Conservation (phyloP, 1,140 invertebrate species). For the Trichonephila clavipes region DNA sequence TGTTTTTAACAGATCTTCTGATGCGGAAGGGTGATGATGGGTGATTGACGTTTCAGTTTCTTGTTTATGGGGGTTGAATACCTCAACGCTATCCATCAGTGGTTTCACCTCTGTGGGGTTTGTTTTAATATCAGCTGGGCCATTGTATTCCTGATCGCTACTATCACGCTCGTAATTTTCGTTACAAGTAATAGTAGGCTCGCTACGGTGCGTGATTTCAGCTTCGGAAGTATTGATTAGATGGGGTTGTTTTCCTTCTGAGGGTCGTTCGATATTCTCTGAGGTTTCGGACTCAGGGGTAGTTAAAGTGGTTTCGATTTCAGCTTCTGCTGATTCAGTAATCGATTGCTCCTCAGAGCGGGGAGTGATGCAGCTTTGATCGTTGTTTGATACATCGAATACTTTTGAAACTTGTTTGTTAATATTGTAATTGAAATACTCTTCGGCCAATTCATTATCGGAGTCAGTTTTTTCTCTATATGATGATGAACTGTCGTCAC, state of each 20-base stretch:
- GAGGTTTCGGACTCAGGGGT: background rate
- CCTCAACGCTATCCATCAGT: background rate
- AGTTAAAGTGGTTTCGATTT: background rate
- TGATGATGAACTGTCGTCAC: background rate
- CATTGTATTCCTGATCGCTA: background rate
- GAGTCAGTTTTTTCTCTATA: slow-evolving; percentile 14
- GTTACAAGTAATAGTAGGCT: background rate
- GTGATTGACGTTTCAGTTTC: slow-evolving; percentile 14
- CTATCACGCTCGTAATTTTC: background rate
- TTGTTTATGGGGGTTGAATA: background rate
- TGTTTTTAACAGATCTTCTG: slow-evolving; percentile 14
- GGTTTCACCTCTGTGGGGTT: background rate
- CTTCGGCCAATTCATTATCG: slow-evolving; percentile 10
- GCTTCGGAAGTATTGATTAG: background rate
- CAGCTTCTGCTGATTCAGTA: background rate
- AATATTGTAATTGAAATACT: slow-evolving; percentile 52
- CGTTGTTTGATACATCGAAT: background rate
- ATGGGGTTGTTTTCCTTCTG: background rate
- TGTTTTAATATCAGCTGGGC: background rate
- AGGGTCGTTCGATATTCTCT: background rate
- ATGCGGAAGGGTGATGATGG: slow-evolving; percentile 20
- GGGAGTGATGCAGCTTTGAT: background rate
- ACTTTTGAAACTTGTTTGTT: slow-evolving; percentile 27
- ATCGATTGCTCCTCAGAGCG: background rate
- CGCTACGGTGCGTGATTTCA: background rate